Base-by-base conservation (phyloP, 2,888 invertebrate genomes). In the Neoaliturus tenellus region DNA sequence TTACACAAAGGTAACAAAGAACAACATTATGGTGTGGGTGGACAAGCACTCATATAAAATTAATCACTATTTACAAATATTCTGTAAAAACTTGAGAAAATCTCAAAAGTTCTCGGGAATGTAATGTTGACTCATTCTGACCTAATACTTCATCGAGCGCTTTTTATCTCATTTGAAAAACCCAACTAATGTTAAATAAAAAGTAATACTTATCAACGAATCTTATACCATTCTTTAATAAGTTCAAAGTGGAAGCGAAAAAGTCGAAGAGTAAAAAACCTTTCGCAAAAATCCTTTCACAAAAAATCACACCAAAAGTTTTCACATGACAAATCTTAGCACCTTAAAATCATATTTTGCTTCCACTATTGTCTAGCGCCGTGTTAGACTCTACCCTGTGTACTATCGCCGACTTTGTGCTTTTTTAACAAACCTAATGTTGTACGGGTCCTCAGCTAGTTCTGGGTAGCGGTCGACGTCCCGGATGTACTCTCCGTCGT, bases 391-490 rank as follows among this genome's bases (percentile, higher is more conserved):
- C 78, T 67, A 80, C 80, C 78, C 80, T 83, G 80, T 83, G 81
- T 83, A 87, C 87, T 87, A 87, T 87, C 87, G 87, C 75, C 84
- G 85, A 55, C 78, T 82, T 78, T 82, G 84, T 14, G 78, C 67
- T 41, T 96, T 96, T 91, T 97, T 97, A 58, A 96, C 93, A 90
- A 98, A 97, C 89, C 96, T 94, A 86, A 99, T 95, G 91, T 98
- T 98, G 92, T 97, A 97, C 8, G 98, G 98, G 92, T 98, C 98
- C 91, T 98, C 98, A 81, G 98, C 97, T 81, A 98, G 93, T 90
- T 98, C 98, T 0, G 98, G 98, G 91, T 98, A 98, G 2, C 95
- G 92, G 88, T 95, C 94, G 41, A 98, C 96, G 90, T 98, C 97
- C 91, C 98, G 97, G 87, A 97, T 95, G 91, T 98, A 98, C 89